Conservation (phyloP, 30 jellyfish, hydroid and myxozoan species). For the Hydractinia echinata region DNA sequence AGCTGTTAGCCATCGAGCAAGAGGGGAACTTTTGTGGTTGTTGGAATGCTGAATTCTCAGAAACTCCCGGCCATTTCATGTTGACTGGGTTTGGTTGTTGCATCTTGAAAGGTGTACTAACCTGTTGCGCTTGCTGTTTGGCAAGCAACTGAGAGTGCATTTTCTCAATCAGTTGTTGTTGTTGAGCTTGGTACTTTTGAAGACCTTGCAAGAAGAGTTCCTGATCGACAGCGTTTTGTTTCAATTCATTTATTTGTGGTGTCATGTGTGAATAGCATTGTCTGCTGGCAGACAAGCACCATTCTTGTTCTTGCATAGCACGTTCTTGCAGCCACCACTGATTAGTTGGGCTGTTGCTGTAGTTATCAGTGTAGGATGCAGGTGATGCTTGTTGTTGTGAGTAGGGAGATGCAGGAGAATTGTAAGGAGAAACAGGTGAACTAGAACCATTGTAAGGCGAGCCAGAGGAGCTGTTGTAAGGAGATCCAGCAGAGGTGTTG, state of each 20-base stretch:
- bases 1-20: conserved; percentile 38
- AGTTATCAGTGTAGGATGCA: background rate
- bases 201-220: conserved; percentile 62
- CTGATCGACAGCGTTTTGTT: conserved; percentile 49
- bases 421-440: conserved; percentile 25
- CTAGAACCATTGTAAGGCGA: conserved; percentile 28
- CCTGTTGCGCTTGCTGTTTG: conserved; percentile 66
- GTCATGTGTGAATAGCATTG: conserved; percentile 27
- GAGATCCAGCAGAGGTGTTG: conserved; percentile 73
- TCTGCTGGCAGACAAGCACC: conserved; percentile 47
- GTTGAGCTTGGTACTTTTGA: conserved; percentile 73
- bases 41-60: conserved; percentile 92
- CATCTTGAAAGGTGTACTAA: conserved; percentile 27
- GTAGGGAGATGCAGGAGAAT: conserved; percentile 30
- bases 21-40: conserved; percentile 56
- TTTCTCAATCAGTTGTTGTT: conserved; percentile 84
- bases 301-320: conserved; percentile 45
- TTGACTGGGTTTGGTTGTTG: conserved; percentile 47
- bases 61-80: conserved; percentile 91
- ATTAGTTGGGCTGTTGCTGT: conserved; percentile 15
- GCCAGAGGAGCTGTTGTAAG: conserved; percentile 64
- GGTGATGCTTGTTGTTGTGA: conserved; percentile 25
- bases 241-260: conserved; percentile 27
- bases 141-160: conserved; percentile 86
- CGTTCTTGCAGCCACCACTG: conserved; percentile 65